Conservation (phyloP, 1,140 invertebrate genomes). For the Tetramorium alpestre region DNA sequence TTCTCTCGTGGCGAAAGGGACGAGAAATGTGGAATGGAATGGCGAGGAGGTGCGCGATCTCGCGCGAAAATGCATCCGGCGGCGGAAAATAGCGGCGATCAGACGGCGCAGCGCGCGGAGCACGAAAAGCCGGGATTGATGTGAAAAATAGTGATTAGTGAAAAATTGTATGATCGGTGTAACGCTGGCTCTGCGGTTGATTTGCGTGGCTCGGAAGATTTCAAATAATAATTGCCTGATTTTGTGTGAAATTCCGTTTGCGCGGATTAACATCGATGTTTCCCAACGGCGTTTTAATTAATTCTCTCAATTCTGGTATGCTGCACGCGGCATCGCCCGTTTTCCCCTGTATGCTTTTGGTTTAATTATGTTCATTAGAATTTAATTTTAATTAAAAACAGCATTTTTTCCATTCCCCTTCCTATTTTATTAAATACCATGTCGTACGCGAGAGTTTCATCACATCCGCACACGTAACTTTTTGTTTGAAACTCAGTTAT, state of each 20-base stretch:
- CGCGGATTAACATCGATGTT: slow-evolving; percentile 32
- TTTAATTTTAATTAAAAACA: slow-evolving; percentile 52
- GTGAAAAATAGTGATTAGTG: background rate
- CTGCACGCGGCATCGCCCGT: slow-evolving; percentile 14
- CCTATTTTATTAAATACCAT: slow-evolving; percentile 45
- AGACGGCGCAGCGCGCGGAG: too few relatives aligned
- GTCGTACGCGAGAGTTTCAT: slow-evolving; percentile 29
- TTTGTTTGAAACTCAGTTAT: slow-evolving; percentile 37
- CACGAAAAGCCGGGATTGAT: background rate
- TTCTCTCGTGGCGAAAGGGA: background rate
- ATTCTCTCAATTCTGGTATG: slow-evolving; percentile 42
- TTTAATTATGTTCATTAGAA: slow-evolving; percentile 49
- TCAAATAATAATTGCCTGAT: slow-evolving; percentile 21
- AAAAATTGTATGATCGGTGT: background rate
- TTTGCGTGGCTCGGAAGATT: background rate
- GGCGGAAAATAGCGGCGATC: background rate
- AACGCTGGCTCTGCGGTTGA: background rate
- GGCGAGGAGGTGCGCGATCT: background rate
- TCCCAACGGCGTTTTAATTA: slow-evolving; percentile 44
- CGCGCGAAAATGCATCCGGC: background rate
- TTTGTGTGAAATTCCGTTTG: slow-evolving; percentile 15
- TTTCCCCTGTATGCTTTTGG: slow-evolving; percentile 14
- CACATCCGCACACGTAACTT: slow-evolving; percentile 11
- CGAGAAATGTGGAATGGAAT: background rate
- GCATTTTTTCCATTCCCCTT: slow-evolving; percentile 31